phyloP scores from a whole-genome alignment of 2,888 invertebrate genomes.

The Cantharis rustica region DNA sequence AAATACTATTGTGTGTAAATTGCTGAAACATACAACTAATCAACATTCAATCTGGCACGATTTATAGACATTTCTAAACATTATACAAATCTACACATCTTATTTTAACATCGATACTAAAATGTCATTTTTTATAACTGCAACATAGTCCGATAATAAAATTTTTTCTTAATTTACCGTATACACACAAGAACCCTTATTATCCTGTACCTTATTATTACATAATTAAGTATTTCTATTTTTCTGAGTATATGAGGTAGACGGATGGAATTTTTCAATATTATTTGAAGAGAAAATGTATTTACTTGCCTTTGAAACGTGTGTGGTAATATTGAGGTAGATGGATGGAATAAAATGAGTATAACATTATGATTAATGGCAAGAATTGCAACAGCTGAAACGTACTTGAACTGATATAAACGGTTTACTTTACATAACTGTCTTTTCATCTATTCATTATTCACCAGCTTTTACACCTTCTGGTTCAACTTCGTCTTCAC shows the following conservation, averaged over 20 bases:
- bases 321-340: constrained; percentile 64
- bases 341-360: constrained; percentile 67
- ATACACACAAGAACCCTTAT: constrained; percentile 57
- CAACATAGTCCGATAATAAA: constrained; percentile 48
- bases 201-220: constrained; percentile 47
- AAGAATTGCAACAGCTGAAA: constrained; percentile 33
- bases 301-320: constrained; percentile 20
- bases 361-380: constrained; percentile 26
- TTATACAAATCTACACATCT: constrained; percentile 47
- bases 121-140: constrained; percentile 47
- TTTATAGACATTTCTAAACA: constrained; percentile 40
- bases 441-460: constrained; percentile 44
- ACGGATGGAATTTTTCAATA: constrained; percentile 54
- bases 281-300: constrained; percentile 23
- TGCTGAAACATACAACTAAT: constrained; percentile 36
- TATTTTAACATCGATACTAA: constrained; percentile 46
- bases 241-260: constrained; percentile 52
- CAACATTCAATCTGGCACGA: constrained; percentile 43
- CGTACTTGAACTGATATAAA: constrained; percentile 29
- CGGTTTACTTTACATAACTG: constrained; percentile 25
- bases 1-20: constrained; percentile 31
- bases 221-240: constrained; percentile 32
- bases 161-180: constrained; percentile 46
- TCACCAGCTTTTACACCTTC: constrained; percentile 58
- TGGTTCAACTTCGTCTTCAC: constrained; percentile 58